phyloP scores from a whole-genome alignment of 2,113 vertebrate genomes.

The Chaetura pelagica region DNA sequence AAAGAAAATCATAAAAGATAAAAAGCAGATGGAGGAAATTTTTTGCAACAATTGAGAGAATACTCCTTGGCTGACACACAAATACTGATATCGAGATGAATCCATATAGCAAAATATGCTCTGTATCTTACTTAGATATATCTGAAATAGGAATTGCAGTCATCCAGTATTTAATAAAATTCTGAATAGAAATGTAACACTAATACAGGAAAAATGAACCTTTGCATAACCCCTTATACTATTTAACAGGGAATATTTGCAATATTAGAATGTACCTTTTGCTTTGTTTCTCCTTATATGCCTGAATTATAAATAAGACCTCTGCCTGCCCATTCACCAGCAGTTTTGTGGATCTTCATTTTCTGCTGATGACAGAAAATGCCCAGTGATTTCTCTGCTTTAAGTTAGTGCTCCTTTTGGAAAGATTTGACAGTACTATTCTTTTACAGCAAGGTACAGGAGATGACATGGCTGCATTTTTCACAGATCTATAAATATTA shows the following conservation, averaged over 20 bases:
- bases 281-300: not conserved
- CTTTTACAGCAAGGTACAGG: not conserved
- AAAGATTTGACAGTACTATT: not conserved
- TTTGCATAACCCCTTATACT: not conserved
- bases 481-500: conserved; percentile 24
- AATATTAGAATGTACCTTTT: not conserved
- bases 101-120: not conserved
- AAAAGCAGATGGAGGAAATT: not conserved
- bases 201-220: not conserved
- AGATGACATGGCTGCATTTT: not conserved
- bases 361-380: not conserved
- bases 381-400: not conserved
- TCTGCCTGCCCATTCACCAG: not conserved
- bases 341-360: not conserved
- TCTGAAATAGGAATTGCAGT: not conserved
- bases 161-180: not conserved
- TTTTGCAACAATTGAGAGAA: not conserved
- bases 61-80: not conserved
- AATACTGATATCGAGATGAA: not conserved
- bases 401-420: not conserved
- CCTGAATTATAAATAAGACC: not conserved
- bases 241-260: not conserved
- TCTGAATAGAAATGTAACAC: not conserved
- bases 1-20: not conserved
- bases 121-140: not conserved